Evolutionary conservation across 2,113 vertebrate genomes (phyloP), one percentile per base, ranked within the genome.

Genomic region (Charadrius vociferus): DNA sequence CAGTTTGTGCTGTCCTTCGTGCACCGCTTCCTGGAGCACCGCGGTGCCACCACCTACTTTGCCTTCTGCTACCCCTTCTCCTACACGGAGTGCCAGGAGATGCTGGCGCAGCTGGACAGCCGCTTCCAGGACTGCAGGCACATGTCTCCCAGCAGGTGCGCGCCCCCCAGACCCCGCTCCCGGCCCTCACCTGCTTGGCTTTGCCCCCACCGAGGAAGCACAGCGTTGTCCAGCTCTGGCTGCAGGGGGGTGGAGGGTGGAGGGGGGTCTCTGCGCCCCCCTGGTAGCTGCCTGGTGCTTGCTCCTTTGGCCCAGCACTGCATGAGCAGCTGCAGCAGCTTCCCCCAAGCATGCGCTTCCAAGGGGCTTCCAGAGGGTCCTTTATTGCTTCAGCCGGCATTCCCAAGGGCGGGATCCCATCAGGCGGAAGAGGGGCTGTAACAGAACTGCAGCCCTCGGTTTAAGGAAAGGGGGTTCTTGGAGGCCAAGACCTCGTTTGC

Each of bases 51-150:
- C 95, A 99, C 99, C 85, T 99, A 98, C 98, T 99, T 99, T 86
- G 99, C 99, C 95, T 99, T 99, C 98, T 99, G 99, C 94, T 99
- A 98, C 97, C 99, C 99, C 7, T 99, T 99, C 98, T 99, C 99
- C 14, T 99, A 99, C 96, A 97, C 95, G 0, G 99, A 99, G 97
- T 99, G 99, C 97, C 99, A 99, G 98, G 99, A 99, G 95, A 98
- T 99, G 99, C 97, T 99, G 94, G 97, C 97, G 36, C 98, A 98
- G 94, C 97, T 99, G 92, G 99, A 99, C 32, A 82, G 98, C 73
- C 99, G 98, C 81, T 98, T 99, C 96, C 96, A 98, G 49, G 98
- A 98, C 67, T 98, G 97, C 97, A 91, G 93, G 43, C 95, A 98
- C 90, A 97, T 99, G 97, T 97, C 97, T 66, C 98, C 98, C 2